A percentile compares a stretch with the other conserved stretches of the same genome.
Evolutionary conservation across 1,140 invertebrate genomes (phyloP).

Genomic region (Pseudachorutes palmiensis): DNA sequence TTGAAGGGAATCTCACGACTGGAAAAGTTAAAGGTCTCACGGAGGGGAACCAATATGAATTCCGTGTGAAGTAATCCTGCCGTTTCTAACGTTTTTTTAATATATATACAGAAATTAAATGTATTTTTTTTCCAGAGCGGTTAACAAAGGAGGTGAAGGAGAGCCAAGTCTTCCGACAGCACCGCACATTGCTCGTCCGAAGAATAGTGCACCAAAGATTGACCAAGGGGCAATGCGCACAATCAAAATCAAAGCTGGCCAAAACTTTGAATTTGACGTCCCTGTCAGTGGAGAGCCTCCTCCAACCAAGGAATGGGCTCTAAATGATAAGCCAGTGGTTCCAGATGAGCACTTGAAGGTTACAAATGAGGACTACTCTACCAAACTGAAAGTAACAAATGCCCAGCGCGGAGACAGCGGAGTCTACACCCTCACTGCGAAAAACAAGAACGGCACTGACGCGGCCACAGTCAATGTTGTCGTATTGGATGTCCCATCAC

Average conservation of each 20-base stretch:
- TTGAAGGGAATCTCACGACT: conserved; percentile 70
- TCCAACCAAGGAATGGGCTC: conserved; percentile 83
- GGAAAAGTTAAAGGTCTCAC: conserved; percentile 78
- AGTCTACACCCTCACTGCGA: conserved; percentile 76
- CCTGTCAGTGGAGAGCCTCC: conserved; percentile 89
- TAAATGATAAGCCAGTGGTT: conserved; percentile 69
- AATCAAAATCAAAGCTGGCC: conserved; percentile 84
- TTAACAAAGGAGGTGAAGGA: conserved; percentile 56
- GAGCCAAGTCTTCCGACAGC: conserved; percentile 76
- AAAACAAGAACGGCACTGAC: conserved; percentile 85
- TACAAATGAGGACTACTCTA: conserved; percentile 74
- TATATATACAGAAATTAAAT: too few species aligned
- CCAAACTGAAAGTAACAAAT: conserved; percentile 76
- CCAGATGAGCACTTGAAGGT: conserved; percentile 75
- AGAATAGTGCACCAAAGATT: conserved; percentile 84
- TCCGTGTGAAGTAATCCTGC: too few species aligned
- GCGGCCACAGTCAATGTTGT: conserved; percentile 75
- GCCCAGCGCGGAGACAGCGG: conserved; percentile 84
- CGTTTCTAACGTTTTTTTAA: too few species aligned
- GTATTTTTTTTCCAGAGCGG: too few species aligned
- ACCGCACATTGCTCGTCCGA: conserved; percentile 80
- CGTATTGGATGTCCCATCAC: conserved; percentile 73
- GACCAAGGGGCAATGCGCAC: conserved; percentile 86
- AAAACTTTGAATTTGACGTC: conserved; percentile 86
- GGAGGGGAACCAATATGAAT: conserved; percentile 86